phyloP scores from a whole-genome alignment of 2,888 invertebrate species.

The Melanophora roralis region DNA sequence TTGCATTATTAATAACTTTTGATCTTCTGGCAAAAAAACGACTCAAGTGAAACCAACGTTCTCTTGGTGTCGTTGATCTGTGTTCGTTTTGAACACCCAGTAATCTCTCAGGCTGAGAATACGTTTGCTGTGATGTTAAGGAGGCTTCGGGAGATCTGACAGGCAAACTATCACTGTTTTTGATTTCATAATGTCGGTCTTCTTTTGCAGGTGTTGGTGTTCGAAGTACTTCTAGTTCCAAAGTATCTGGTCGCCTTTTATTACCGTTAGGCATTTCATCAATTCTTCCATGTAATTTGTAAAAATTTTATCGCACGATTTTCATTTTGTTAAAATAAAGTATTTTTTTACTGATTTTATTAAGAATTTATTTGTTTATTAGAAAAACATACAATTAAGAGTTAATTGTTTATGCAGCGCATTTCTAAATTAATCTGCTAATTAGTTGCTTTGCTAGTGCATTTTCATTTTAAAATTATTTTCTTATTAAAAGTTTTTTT shows the following conservation, averaged over 20 bases:
- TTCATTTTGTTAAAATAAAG: neutral
- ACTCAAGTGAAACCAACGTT: constrained; percentile 61
- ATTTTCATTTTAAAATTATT: constrained; percentile 27
- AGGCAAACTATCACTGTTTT: constrained; percentile 13
- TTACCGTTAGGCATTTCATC: constrained; percentile 70
- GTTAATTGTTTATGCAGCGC: constrained; percentile 14
- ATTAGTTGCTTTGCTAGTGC: constrained; percentile 12
- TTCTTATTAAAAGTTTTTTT: neutral
- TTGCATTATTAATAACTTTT: constrained; percentile 18
- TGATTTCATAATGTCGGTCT: constrained; percentile 28
- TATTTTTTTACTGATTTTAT: constrained; percentile 15
- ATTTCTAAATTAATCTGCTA: constrained; percentile 6
- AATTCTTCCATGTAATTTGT: constrained; percentile 63
- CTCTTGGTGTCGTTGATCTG: constrained; percentile 12
- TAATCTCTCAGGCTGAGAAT: neutral
- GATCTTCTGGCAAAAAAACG: constrained; percentile 42
- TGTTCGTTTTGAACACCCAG: neutral
- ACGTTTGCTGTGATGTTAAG: constrained; percentile 37
- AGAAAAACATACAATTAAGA: no score
- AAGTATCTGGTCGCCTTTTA: constrained; percentile 72
- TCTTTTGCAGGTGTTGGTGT: constrained; percentile 69
- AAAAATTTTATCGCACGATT: constrained; percentile 34
- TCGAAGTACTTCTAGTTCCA: constrained; percentile 79
- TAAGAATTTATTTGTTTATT: neutral
- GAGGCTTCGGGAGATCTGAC: constrained; percentile 49